Evolutionary conservation across 2,113 vertebrate genomes (phyloP).

Genomic region (Gorsachius goisagi): DNA sequence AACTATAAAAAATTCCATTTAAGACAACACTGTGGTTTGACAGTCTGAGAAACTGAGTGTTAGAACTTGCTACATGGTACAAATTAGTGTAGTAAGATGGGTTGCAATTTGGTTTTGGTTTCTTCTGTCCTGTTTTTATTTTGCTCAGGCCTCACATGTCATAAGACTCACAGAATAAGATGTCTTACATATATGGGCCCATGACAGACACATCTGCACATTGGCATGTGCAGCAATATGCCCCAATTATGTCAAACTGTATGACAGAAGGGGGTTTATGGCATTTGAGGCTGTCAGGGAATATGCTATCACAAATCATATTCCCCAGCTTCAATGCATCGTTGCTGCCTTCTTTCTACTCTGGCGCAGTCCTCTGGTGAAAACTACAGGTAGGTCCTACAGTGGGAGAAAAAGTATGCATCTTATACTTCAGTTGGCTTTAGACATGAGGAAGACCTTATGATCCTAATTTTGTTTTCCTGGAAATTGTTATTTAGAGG

Average conservation of each 20-base stretch:
- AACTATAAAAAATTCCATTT: neutral
- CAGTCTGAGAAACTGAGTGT: neutral
- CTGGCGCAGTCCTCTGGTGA: neutral
- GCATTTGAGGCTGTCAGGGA: neutral
- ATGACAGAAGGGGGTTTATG: neutral
- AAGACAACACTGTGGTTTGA: neutral
- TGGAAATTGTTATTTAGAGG: neutral
- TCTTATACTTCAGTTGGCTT: neutral
- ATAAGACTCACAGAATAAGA: neutral
- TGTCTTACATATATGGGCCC: neutral
- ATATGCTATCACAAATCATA: neutral
- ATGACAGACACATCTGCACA: neutral
- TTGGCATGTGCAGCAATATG: rapidly evolving
- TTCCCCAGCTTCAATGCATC: neutral
- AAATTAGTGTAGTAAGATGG: neutral
- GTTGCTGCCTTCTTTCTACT: neutral
- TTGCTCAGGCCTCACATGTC: neutral
- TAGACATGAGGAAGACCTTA: neutral
- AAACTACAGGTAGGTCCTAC: neutral
- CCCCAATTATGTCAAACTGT: neutral
- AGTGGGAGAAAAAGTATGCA: neutral
- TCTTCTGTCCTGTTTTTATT: neutral
- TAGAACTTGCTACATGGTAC: neutral
- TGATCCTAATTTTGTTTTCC: neutral
- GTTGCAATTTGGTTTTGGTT: neutral